phyloP scores from a whole-genome alignment of 2,888 invertebrate genomes.

The Poecilobothrus nobilitatus region DNA sequence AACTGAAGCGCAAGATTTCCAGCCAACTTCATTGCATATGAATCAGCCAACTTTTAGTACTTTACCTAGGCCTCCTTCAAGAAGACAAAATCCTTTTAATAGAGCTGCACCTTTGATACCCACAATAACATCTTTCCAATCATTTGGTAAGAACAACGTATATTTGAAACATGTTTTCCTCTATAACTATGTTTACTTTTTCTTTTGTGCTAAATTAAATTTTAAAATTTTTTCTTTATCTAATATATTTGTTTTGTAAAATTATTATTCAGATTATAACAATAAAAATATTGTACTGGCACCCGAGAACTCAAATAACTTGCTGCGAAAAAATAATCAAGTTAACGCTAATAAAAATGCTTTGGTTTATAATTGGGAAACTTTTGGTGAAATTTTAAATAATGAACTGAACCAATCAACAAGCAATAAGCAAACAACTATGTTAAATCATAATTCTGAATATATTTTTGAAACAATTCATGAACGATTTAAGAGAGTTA shows the following conservation, averaged over 20 bases:
- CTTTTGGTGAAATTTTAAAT: background rate
- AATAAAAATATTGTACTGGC: background rate
- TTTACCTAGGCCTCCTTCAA: slow-evolving; percentile 58
- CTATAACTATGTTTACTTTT: no score
- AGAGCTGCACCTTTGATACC: slow-evolving; percentile 44
- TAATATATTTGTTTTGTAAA: slow-evolving; percentile 20
- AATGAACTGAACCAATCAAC: background rate
- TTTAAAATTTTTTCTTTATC: slow-evolving; percentile 31
- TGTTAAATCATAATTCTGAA: slow-evolving; percentile 17
- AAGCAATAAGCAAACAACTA: background rate
- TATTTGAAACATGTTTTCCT: no score
- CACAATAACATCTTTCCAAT: slow-evolving; percentile 14
- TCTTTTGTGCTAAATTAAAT: no score
- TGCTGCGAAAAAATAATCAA: background rate
- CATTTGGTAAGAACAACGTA: slow-evolving; percentile 12
- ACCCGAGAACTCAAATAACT: background rate
- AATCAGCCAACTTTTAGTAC: slow-evolving; percentile 30
- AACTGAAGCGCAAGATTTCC: background rate
- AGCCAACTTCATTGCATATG: background rate
- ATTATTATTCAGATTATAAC: background rate
- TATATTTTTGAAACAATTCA: slow-evolving; percentile 27
- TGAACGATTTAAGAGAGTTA: slow-evolving; percentile 32
- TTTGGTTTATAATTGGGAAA: slow-evolving; percentile 2
- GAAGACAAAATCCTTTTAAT: slow-evolving; percentile 78
- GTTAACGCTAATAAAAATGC: background rate